Conservation (phyloP, 1,140 invertebrate genomes). For the Hylaeus volcanicus region DNA sequence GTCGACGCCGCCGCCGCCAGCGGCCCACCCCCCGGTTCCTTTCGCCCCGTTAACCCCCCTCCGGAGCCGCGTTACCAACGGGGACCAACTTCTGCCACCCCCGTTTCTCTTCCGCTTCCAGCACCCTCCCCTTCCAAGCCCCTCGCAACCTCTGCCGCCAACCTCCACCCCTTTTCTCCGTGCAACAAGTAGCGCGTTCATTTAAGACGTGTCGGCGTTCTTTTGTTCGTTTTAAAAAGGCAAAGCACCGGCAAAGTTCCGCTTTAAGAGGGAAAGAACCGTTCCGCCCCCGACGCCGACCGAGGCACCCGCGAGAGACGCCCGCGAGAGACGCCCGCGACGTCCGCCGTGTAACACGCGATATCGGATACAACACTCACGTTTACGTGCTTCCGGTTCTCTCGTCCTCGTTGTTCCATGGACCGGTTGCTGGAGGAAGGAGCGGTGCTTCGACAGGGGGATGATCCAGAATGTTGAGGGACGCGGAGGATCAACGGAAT, state of each 20-base stretch:
- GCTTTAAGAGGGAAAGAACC: constrained; percentile 64
- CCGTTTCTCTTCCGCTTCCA: constrained; percentile 38
- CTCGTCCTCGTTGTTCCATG: no score
- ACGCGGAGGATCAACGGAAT: no score
- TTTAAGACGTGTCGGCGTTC: constrained; percentile 80
- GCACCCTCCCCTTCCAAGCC: neutral
- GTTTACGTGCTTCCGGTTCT: no score
- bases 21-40: constrained; percentile 49
- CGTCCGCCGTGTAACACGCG: no score
- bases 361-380: no score
- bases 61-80: constrained; percentile 54
- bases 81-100: constrained; percentile 59
- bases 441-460: no score
- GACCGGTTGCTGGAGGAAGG: no score
- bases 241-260: constrained; percentile 72
- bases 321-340: neutral
- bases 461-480: no score
- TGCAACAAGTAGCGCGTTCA: constrained; percentile 82
- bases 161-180: constrained; percentile 68
- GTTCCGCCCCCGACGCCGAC: neutral
- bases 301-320: neutral
- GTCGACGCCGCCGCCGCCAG: constrained; percentile 46
- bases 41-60: constrained; percentile 54
- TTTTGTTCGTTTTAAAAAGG: constrained; percentile 80
- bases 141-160: neutral